A percentile compares a stretch with the other conserved stretches of the same genome.
Evolutionary conservation across 2,888 invertebrate genomes (phyloP).

Genomic region (Ornithoptera priamus): DNA sequence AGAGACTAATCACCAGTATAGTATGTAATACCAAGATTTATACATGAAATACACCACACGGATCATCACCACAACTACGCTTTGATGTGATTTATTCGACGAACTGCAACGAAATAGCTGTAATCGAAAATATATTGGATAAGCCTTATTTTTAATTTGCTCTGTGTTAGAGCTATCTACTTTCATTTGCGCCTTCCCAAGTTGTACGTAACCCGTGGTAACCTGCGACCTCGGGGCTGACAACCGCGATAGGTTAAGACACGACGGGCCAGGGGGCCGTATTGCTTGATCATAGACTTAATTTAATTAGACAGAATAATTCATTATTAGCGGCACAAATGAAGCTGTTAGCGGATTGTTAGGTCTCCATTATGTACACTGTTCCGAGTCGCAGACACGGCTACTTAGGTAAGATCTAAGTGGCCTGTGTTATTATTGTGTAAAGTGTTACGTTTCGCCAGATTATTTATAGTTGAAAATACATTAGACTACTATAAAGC

Average conservation of each 20-base stretch:
- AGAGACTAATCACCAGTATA: too few relatives aligned
- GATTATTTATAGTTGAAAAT: slow-evolving; percentile 18
- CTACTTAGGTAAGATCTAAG: neutral
- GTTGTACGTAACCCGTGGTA: slow-evolving; percentile 20
- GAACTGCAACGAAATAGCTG: too few relatives aligned
- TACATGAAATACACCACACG: too few relatives aligned
- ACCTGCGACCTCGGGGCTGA: slow-evolving; percentile 21
- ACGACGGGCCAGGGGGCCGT: slow-evolving; percentile 18
- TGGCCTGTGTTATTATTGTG: neutral
- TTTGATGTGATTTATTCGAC: too few relatives aligned
- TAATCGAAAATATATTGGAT: too few relatives aligned
- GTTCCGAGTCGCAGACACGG: slow-evolving; percentile 1
- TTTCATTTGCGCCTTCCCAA: slow-evolving; percentile 27
- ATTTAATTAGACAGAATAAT: slow-evolving; percentile 34
- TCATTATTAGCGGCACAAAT: slow-evolving; percentile 35
- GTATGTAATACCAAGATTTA: too few relatives aligned
- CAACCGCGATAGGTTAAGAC: slow-evolving; percentile 23
- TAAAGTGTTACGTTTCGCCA: slow-evolving; percentile 10
- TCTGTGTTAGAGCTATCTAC: slow-evolving; percentile 6
- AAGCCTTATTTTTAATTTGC: too few relatives aligned
- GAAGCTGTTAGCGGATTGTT: slow-evolving; percentile 38
- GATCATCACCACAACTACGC: too few relatives aligned
- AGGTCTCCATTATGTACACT: slow-evolving; percentile 32
- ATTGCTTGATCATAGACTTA: slow-evolving; percentile 27
- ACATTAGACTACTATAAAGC: slow-evolving; percentile 33